Evolutionary conservation across 2,888 invertebrate species (phyloP).

Genomic region (Eledone cirrhosa): DNA sequence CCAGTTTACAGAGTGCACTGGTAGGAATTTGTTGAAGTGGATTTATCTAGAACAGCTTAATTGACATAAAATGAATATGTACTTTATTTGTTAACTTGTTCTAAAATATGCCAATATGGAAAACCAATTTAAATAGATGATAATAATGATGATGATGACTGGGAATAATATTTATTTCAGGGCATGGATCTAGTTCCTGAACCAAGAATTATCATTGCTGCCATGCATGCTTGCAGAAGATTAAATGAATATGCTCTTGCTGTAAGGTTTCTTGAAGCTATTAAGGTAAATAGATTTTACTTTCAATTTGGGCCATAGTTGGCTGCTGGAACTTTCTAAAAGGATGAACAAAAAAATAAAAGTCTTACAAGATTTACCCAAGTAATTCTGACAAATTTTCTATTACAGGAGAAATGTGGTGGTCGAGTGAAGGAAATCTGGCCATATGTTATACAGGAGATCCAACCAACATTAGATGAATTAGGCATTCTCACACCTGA

Average conservation of each 20-base stretch:
- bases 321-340: too few relatives aligned
- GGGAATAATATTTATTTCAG: slow-evolving; percentile 69
- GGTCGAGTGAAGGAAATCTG: slow-evolving; percentile 73
- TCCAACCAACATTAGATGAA: slow-evolving; percentile 90
- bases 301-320: too few relatives aligned
- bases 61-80: too few relatives aligned
- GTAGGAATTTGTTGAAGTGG: too few relatives aligned
- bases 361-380: too few relatives aligned
- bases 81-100: too few relatives aligned
- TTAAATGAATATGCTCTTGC: slow-evolving; percentile 94
- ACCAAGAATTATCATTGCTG: slow-evolving; percentile 86
- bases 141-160: neutral
- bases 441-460: slow-evolving; percentile 74
- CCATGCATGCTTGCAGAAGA: slow-evolving; percentile 88
- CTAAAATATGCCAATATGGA: too few relatives aligned
- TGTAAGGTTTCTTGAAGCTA: slow-evolving; percentile 89
- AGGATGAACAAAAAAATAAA: too few relatives aligned
- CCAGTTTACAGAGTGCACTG: too few relatives aligned
- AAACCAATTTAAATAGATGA: too few relatives aligned
- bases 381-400: neutral
- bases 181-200: slow-evolving; percentile 94
- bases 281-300: slow-evolving; percentile 71
- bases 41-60: too few relatives aligned
- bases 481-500: slow-evolving; percentile 93
- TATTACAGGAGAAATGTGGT: slow-evolving; percentile 79